These are phyloP conservation scores for Acanthosepion esculentum DNA, from an alignment of 2,888 invertebrate species.

Conservation along the genomic window DNA sequence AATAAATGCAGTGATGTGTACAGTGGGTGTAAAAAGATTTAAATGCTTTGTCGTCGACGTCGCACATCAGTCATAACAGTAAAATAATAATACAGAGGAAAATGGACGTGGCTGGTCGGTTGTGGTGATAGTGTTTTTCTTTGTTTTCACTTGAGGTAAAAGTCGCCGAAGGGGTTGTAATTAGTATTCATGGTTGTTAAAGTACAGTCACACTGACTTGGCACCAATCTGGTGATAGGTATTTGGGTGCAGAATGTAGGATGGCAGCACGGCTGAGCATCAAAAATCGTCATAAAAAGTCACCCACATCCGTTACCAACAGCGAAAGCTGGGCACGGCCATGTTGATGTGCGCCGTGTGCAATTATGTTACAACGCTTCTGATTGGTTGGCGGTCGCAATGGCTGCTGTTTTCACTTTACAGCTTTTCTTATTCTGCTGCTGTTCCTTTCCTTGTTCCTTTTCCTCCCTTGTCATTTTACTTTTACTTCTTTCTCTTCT, in stretches of 20 bases:
- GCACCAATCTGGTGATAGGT: not conserved
- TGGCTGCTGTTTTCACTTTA: conserved; percentile 39
- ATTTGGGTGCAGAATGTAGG: not conserved
- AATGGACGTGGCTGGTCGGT: not conserved
- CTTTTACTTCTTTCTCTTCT: too few species aligned
- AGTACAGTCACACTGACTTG: not conserved
- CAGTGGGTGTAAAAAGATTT: not conserved
- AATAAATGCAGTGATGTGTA: not conserved
- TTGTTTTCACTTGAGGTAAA: conserved; percentile 23
- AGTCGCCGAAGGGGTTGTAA: not conserved
- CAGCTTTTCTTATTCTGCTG: not conserved
- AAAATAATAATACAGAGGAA: conserved; percentile 24
- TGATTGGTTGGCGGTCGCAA: conserved; percentile 37
- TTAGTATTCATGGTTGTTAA: not conserved
- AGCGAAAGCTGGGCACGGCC: conserved; percentile 45
- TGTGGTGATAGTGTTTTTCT: conserved; percentile 2
- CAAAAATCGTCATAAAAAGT: conserved; percentile 33
- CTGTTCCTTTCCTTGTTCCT: not conserved
- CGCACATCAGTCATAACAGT: not conserved
- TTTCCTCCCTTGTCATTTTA: not conserved
- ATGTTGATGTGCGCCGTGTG: conserved; percentile 44
- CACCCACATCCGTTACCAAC: not conserved
- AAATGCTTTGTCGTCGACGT: not conserved
- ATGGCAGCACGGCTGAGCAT: not conserved
- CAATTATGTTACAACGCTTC: conserved; percentile 8